Evolutionary conservation across 2,888 invertebrate genomes (phyloP).

Genomic region (Aleiodes testaceus): DNA sequence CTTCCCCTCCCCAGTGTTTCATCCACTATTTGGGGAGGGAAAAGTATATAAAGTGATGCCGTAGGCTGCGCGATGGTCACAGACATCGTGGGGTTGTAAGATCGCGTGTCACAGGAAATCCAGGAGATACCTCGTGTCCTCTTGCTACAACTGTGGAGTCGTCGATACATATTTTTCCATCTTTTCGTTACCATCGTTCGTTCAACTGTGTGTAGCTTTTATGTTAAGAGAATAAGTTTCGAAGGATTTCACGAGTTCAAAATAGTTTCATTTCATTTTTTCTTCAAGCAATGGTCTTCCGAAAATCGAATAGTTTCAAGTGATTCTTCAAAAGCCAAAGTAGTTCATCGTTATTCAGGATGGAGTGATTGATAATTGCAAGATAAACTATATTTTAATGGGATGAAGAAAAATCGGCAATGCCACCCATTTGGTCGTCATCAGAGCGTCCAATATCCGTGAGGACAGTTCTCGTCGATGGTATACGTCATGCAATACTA

Average conservation of each 20-base stretch:
- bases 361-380: background rate
- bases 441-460: constrained; percentile 76
- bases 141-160: constrained; percentile 54
- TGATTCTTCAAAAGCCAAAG: too few species aligned
- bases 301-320: background rate
- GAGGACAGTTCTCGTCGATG: constrained; percentile 81
- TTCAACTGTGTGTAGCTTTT: background rate
- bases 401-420: constrained; percentile 51
- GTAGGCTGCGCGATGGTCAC: constrained; percentile 67
- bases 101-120: constrained; percentile 66
- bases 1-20: constrained; percentile 57
- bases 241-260: background rate
- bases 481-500: constrained; percentile 81
- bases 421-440: constrained; percentile 77
- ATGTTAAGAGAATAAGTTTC: background rate
- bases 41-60: constrained; percentile 54
- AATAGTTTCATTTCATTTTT: background rate
- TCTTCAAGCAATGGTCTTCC: background rate
- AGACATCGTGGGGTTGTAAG: constrained; percentile 61
- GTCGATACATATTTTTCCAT: constrained; percentile 56
- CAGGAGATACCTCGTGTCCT: constrained; percentile 57
- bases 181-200: constrained; percentile 29
- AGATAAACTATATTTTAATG: background rate
- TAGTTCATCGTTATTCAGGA: too few species aligned
- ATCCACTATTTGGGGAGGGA: background rate